Conservation (phyloP, 2,888 invertebrate genomes). For the Xestia ashworthii region DNA sequence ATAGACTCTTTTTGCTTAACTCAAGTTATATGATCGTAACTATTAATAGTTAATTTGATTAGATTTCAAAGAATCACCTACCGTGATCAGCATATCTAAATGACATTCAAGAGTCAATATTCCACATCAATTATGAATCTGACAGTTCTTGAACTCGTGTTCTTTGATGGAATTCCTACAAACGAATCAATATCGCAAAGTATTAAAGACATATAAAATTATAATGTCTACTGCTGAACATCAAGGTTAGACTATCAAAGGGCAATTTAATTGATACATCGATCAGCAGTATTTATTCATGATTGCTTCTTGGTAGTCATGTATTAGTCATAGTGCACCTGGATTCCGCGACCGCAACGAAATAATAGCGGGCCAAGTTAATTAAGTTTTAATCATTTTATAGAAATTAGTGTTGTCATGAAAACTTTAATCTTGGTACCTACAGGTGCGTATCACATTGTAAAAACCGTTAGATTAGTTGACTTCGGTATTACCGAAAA, state of each 20-base stretch:
- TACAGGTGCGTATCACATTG: too few relatives aligned
- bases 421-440: too few relatives aligned
- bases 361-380: not conserved
- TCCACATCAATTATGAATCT: not conserved
- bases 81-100: not conserved
- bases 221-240: not conserved
- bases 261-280: constrained; percentile 6
- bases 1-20: not conserved
- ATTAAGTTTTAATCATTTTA: not conserved
- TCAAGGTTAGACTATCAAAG: constrained; percentile 11
- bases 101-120: not conserved
- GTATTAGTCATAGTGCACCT: not conserved
- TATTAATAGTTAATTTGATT: not conserved
- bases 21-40: not conserved
- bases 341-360: not conserved
- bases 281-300: constrained; percentile 11
- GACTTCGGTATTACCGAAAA: too few relatives aligned
- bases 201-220: not conserved
- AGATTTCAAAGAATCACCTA: not conserved
- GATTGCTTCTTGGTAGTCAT: not conserved
- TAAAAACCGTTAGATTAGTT: too few relatives aligned
- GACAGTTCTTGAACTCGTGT: not conserved
- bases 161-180: not conserved
- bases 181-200: too few relatives aligned
- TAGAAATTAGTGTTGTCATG: not conserved